Evolutionary conservation across 2,888 invertebrate genomes (phyloP).

Genomic region (Apamea crenata): DNA sequence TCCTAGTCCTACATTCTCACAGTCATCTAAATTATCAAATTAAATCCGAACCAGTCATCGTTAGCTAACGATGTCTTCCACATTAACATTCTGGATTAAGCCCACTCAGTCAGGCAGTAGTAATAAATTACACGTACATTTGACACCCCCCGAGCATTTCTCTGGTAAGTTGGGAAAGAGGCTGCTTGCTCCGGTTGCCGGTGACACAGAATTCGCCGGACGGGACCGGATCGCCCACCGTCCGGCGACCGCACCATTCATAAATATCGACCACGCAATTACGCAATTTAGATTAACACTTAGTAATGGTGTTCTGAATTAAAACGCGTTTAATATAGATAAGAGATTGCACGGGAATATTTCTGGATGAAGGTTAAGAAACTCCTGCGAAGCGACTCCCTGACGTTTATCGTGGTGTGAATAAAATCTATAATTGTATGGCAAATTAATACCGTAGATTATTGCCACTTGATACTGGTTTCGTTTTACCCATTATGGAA

Average conservation of each 20-base stretch:
- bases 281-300: slow-evolving; percentile 81
- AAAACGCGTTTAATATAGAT: slow-evolving; percentile 73
- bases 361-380: slow-evolving; percentile 64
- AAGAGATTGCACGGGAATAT: slow-evolving; percentile 64
- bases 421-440: slow-evolving; percentile 50
- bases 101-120: slow-evolving; percentile 44
- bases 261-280: slow-evolving; percentile 84
- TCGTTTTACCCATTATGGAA: slow-evolving; percentile 53
- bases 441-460: slow-evolving; percentile 43
- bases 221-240: slow-evolving; percentile 86
- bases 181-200: slow-evolving; percentile 63
- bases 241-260: slow-evolving; percentile 80
- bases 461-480: slow-evolving; percentile 53
- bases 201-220: slow-evolving; percentile 80
- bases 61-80: slow-evolving; percentile 47
- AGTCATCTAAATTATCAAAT: slow-evolving; percentile 16
- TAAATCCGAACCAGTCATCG: slow-evolving; percentile 19
- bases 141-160: slow-evolving; percentile 66
- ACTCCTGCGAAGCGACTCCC: slow-evolving; percentile 8
- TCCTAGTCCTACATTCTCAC: background rate
- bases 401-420: slow-evolving; percentile 39
- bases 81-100: slow-evolving; percentile 52
- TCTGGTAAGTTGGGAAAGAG: slow-evolving; percentile 71
- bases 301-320: slow-evolving; percentile 73
- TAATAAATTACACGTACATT: slow-evolving; percentile 62